A percentile compares a stretch with the other conserved stretches of the same genome.
phyloP scores from a whole-genome alignment of 2,113 vertebrate genomes.

The Agapornis roseicollis region DNA sequence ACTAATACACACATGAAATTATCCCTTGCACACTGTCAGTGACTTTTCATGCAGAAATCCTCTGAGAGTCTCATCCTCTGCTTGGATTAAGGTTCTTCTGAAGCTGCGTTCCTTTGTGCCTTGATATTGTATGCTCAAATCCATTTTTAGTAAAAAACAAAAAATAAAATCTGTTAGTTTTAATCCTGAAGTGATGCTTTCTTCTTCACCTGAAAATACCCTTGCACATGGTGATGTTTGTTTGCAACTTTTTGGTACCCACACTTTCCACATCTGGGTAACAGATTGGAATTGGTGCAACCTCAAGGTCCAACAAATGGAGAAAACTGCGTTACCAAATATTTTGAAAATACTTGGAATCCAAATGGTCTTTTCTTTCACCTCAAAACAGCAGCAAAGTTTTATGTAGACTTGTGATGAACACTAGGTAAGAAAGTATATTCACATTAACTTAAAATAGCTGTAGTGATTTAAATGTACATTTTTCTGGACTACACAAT shows the following conservation, averaged over 20 bases:
- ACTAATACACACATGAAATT: not conserved
- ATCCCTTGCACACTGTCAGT: not conserved
- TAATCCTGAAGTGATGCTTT: not conserved
- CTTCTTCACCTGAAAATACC: not conserved
- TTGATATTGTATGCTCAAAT: not conserved
- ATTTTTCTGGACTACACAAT: not conserved
- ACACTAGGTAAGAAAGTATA: not conserved
- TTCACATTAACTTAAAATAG: not conserved
- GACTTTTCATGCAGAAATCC: not conserved
- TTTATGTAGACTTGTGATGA: not conserved
- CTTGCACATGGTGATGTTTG: not conserved
- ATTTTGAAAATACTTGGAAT: not conserved
- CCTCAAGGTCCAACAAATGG: not conserved
- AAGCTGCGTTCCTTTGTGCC: not conserved
- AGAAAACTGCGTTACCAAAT: not conserved
- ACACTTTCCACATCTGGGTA: not conserved
- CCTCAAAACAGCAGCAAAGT: not conserved
- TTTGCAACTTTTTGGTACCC: not conserved
- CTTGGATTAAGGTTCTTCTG: not conserved
- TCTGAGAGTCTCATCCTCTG: not conserved
- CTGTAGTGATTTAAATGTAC: not conserved
- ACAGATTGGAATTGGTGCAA: not conserved
- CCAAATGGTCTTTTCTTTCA: not conserved
- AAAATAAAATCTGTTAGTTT: not conserved
- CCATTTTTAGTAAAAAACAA: not conserved